phyloP scores from a whole-genome alignment of 2,797 vertebrate species.

The Sebastes nivosus region DNA sequence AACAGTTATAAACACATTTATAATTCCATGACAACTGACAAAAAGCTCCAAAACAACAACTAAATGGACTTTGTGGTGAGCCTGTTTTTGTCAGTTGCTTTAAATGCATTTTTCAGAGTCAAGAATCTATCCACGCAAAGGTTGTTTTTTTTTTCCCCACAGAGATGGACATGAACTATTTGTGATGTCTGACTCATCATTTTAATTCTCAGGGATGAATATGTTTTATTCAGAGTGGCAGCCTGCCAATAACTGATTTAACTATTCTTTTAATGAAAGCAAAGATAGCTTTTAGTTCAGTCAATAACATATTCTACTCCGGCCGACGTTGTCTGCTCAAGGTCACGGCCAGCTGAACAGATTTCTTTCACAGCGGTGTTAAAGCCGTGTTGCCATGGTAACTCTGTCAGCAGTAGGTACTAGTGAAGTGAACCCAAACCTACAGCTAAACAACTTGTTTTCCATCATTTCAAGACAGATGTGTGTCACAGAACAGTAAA shows the following conservation, averaged over 20 bases:
- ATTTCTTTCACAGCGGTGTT: constrained; percentile 1
- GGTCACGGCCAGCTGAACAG: constrained; percentile 31
- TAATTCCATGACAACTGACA: neutral
- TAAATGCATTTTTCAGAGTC: neutral
- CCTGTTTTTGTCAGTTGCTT: neutral
- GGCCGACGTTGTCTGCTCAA: neutral
- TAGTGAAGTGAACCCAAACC: neutral
- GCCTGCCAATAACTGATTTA: neutral
- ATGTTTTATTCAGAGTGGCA: neutral
- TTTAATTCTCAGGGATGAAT: neutral
- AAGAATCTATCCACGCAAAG: neutral
- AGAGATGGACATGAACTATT: neutral
- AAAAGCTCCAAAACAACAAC: neutral
- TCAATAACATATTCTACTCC: constrained; percentile 14
- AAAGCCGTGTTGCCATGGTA: constrained; percentile 46
- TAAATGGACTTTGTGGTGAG: neutral
- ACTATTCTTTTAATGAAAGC: neutral
- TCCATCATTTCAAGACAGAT: neutral
- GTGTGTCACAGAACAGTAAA: neutral
- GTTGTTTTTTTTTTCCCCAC: neutral
- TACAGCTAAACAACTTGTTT: neutral
- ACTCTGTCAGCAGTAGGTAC: neutral
- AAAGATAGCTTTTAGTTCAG: neutral
- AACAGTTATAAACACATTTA: too few species aligned
- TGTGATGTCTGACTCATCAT: neutral